Base-by-base conservation (phyloP, 2,888 invertebrate genomes). In the Himalopsyche anomala region DNA sequence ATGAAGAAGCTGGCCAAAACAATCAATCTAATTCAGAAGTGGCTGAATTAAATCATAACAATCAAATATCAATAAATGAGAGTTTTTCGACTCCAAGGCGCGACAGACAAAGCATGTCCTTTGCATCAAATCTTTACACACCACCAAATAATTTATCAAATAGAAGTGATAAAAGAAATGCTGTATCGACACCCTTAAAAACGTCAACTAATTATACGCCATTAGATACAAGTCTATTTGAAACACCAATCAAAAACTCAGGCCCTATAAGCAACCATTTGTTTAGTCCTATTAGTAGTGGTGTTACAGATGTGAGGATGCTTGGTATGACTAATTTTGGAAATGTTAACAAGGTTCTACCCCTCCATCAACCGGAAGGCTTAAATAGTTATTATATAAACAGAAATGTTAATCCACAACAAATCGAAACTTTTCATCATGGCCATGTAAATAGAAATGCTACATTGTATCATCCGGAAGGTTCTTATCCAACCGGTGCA, bases 181-280 rank as follows among this genome's bases (percentile, higher is more conserved):
- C 74, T 5, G 74, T 74, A 38, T 74, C 74, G 38, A 74, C 74
- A 15, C 74, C 74, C 12, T 74, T 74, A 38, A 74, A 74, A 74
- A 11, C 74, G 4, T 36, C 74, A 11, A 38, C 19, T 38, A 36
- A 12, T 74, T 11, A 38, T 38, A 38, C 19, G 9, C 38, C 74
- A 15, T 15, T 38, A 36, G 15, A 74, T 38, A 74, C 12, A 74
- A 74, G 36, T 38, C 36, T 74, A 8, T 74, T 74, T 38, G 74
- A 36, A 36, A 74, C 74, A 15, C 74, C 74, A 5, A 74, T 38
- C 12, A 74, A 74, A 74, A 12, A 36, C 36, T 74, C 74, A 12
- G 0, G 38, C 11, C 74, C 74, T 4, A 38, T 38, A 3, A 74
- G 51, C 15, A 15, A 15, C 15, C 12, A 74, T 74, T 36, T 74